phyloP scores from a whole-genome alignment of 2,888 invertebrate genomes.

The Marasmarcha lunaedactyla region DNA sequence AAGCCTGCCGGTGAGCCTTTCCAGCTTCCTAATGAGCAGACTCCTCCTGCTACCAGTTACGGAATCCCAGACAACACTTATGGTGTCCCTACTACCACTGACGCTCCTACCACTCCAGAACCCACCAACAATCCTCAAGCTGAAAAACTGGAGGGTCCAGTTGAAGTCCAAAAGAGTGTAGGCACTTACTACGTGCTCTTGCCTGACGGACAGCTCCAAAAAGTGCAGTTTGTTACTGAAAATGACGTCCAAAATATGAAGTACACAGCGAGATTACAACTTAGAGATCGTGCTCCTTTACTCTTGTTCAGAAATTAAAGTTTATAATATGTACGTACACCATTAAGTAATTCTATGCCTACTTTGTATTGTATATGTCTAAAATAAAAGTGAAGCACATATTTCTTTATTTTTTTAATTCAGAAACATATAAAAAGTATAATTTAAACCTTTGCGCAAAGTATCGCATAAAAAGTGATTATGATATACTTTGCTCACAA shows the following conservation, averaged over 20 bases:
- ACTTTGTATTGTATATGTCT: too few relatives aligned
- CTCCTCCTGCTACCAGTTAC: slow-evolving; percentile 33
- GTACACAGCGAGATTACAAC: slow-evolving; percentile 69
- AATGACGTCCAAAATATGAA: slow-evolving; percentile 69
- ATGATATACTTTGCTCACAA: too few relatives aligned
- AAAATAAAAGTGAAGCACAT: too few relatives aligned
- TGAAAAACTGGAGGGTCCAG: slow-evolving; percentile 41
- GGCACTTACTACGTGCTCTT: slow-evolving; percentile 75
- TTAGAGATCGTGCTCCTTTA: slow-evolving; percentile 47
- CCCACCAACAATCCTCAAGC: slow-evolving; percentile 45
- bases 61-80: slow-evolving; percentile 39
- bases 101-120: slow-evolving; percentile 36
- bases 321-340: not conserved
- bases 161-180: slow-evolving; percentile 57
- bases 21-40: slow-evolving; percentile 38
- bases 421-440: too few relatives aligned
- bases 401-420: too few relatives aligned
- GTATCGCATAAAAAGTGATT: too few relatives aligned
- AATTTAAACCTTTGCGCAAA: too few relatives aligned
- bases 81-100: slow-evolving; percentile 37
- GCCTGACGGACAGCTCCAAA: slow-evolving; percentile 74
- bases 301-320: slow-evolving; percentile 34
- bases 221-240: slow-evolving; percentile 67
- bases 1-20: slow-evolving; percentile 41
- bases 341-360: too few relatives aligned